Percentiles rank a stretch among this genome's conserved stretches.
phyloP scores from a whole-genome alignment of 2,797 vertebrate genomes.

The Microctenopoma stevenorrisi region DNA sequence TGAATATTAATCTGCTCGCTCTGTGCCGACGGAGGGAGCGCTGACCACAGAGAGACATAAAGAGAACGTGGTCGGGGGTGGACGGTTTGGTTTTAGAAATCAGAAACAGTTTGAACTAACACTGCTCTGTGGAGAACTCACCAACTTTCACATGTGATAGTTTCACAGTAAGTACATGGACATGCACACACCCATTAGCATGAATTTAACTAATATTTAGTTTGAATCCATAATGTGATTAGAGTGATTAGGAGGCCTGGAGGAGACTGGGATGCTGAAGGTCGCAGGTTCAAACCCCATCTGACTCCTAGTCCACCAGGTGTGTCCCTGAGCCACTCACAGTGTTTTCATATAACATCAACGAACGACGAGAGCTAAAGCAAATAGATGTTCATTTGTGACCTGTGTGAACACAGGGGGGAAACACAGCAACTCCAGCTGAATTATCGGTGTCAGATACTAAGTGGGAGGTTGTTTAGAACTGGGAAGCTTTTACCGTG shows the following conservation, averaged over 20 bases:
- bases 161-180: background rate
- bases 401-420: too few species aligned
- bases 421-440: too few species aligned
- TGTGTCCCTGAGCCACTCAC: too few species aligned
- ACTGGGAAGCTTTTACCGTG: too few species aligned
- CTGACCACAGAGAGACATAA: constrained; percentile 29
- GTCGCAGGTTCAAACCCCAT: too few species aligned
- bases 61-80: background rate
- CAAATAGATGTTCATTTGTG: too few species aligned
- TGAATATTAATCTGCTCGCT: constrained; percentile 66
- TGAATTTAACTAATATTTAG: constrained; percentile 4
- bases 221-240: background rate
- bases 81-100: constrained; percentile 19
- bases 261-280: too few species aligned
- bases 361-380: too few species aligned
- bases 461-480: too few species aligned
- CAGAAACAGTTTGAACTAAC: constrained; percentile 17
- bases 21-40: constrained; percentile 35
- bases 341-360: too few species aligned
- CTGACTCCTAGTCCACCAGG: too few species aligned
- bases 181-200: background rate
- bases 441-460: too few species aligned
- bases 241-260: background rate
- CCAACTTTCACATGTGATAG: constrained; percentile 5
- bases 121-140: background rate